Base-by-base conservation (phyloP, 1,140 invertebrate species). In the Psix sp. region DNA sequence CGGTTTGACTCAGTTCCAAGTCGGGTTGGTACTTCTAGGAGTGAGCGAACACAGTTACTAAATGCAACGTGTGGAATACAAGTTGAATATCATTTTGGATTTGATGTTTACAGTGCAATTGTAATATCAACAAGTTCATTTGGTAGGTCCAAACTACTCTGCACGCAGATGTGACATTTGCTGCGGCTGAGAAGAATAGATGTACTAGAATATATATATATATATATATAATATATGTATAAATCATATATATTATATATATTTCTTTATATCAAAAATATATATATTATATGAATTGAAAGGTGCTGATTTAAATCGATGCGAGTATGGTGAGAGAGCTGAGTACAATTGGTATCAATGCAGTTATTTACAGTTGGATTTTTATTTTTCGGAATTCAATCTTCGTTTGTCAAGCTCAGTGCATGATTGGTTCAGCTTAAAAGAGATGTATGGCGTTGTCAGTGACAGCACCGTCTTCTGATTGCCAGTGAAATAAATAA, bases 391-490 rank as follows among this genome's bases (percentile, higher is more conserved):
- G n/a, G n/a, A n/a, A n/a, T n/a, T n/a, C n/a, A n/a, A 29, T 7
- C 26, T 29, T 29, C 26, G 18, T 31, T 43, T 10, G 20, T 45
- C n/a, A 52, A 65, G 48, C 48, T 38, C 18, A n/a, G 60, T 56
- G 49, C 60, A 21, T 52, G 46, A 52, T 43, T 29, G 46, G 24
- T 45, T 65, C 60, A 65, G 60, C 60, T 65, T 65, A 65, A 65
- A 63, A 65, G 60, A 65, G 49, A 65, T 46, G 49, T 63, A 29
- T 18, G 11, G 15, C 17, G 24, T 26, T 48, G 15, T 38, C 15
- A 24, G 21, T 4, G 21, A 24, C 7, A 7, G 3, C 21, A 7
- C 21, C 21, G 21, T 24, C 21, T 24, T 24, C 21, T 35, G 11
- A 35, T 35, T 35, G 13, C 33, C 33, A 35, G 33, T 35, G 33